A percentile compares a stretch with the other conserved stretches of the same genome.
phyloP scores from a whole-genome alignment of 30 jellyfish, hydroid and myxozoan genomes.

The Mastigias papua region DNA sequence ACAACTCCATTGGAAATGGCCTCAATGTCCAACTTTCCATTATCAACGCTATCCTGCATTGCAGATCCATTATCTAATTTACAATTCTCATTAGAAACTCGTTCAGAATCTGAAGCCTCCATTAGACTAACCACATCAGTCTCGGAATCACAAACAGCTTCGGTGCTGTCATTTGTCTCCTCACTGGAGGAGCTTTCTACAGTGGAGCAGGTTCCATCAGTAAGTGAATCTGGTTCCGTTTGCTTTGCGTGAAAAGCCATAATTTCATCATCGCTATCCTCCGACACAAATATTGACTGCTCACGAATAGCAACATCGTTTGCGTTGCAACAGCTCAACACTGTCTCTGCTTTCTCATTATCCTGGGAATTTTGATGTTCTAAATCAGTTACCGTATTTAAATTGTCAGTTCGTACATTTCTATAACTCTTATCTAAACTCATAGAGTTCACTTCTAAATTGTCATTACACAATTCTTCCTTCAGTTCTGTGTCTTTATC shows the following conservation, averaged over 20 bases:
- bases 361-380: too few relatives aligned
- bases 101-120: background rate
- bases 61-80: background rate
- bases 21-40: background rate
- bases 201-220: background rate
- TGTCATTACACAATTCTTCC: background rate
- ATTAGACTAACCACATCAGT: background rate
- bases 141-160: conserved; percentile 3
- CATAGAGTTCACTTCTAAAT: background rate
- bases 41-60: background rate
- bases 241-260: background rate
- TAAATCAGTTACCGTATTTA: background rate
- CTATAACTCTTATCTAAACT: too few relatives aligned
- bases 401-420: background rate
- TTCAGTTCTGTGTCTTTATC: background rate
- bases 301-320: too few relatives aligned
- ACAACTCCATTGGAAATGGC: background rate
- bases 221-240: background rate
- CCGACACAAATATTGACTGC: too few relatives aligned
- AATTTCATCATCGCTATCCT: background rate
- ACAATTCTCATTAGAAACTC: background rate
- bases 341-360: background rate
- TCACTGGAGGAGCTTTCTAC: background rate
- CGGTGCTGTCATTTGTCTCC: background rate
- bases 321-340: background rate